Conservation (phyloP, 2,113 vertebrate species). For the Camelus bactrianus region DNA sequence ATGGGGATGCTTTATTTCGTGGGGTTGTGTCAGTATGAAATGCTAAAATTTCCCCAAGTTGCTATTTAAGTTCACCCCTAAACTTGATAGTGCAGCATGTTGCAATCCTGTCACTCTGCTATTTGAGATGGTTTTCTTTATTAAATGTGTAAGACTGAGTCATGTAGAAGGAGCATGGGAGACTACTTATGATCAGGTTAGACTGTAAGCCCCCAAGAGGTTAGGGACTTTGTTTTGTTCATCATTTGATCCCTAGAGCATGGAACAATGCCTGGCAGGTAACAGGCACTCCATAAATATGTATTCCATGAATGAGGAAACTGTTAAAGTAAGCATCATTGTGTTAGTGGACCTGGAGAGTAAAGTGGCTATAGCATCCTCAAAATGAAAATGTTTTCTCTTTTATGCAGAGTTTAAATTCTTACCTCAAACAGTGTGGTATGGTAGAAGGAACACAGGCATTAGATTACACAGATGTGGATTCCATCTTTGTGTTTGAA, state of each 20-base stretch:
- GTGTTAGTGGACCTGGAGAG: not conserved
- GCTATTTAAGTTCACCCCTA: not conserved
- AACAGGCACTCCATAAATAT: not conserved
- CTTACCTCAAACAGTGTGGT: not conserved
- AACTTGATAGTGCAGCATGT: not conserved
- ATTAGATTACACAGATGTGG: not conserved
- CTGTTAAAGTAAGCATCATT: not conserved
- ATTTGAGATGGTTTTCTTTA: slow-evolving; percentile 20
- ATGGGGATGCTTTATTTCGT: not conserved
- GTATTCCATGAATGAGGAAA: not conserved
- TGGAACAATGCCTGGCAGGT: not conserved
- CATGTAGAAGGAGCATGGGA: not conserved
- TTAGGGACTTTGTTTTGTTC: not conserved
- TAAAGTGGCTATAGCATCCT: slow-evolving; percentile 1
- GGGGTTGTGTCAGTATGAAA: not conserved
- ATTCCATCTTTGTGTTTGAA: not conserved
- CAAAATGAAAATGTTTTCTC: not conserved
- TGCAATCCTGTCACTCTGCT: not conserved
- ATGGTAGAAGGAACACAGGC: not conserved
- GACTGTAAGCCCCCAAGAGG: not conserved
- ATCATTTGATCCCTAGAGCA: not conserved
- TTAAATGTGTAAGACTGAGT: not conserved
- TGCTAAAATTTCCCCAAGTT: not conserved
- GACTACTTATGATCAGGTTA: not conserved
- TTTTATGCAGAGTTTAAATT: slow-evolving; percentile 30